These are phyloP conservation scores for Drosophila parabipectinata DNA, from an alignment of 1,140 invertebrate genomes.

Conservation along the genomic window DNA sequence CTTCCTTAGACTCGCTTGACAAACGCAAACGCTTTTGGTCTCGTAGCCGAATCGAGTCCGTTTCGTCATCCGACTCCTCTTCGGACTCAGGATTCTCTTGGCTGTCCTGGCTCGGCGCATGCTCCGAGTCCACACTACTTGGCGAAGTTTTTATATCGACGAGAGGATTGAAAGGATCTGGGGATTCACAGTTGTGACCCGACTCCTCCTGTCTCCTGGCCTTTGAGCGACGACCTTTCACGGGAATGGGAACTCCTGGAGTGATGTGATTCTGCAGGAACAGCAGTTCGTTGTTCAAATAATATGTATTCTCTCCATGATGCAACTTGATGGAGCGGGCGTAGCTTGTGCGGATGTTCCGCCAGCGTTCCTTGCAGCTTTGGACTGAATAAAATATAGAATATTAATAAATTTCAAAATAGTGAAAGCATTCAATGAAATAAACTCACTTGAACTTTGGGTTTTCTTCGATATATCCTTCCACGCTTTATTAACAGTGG, in stretches of 20 bases:
- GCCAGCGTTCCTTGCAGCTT: constrained; percentile 72
- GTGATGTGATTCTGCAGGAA: constrained; percentile 68
- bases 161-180: not conserved
- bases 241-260: constrained; percentile 63
- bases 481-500: constrained; percentile 64
- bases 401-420: not conserved
- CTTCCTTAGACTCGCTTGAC: not conserved
- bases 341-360: constrained; percentile 71
- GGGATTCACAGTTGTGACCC: not conserved
- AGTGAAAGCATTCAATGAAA: not conserved
- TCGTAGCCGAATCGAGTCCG: not conserved
- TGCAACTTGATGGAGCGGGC: constrained; percentile 70
- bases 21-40: not conserved
- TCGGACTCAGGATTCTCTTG: constrained; percentile 2
- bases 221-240: constrained; percentile 43
- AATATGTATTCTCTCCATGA: constrained; percentile 64
- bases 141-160: constrained; percentile 41
- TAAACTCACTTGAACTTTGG: constrained; percentile 58
- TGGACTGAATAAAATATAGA: constrained; percentile 40
- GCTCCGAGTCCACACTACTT: constrained; percentile 41
- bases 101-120: constrained; percentile 52
- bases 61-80: constrained; percentile 24
- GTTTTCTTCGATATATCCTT: constrained; percentile 57
- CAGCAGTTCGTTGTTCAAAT: constrained; percentile 60
- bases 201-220: constrained; percentile 40